Conservation (phyloP, 2,797 vertebrate species). For the Labeo calbasu region DNA sequence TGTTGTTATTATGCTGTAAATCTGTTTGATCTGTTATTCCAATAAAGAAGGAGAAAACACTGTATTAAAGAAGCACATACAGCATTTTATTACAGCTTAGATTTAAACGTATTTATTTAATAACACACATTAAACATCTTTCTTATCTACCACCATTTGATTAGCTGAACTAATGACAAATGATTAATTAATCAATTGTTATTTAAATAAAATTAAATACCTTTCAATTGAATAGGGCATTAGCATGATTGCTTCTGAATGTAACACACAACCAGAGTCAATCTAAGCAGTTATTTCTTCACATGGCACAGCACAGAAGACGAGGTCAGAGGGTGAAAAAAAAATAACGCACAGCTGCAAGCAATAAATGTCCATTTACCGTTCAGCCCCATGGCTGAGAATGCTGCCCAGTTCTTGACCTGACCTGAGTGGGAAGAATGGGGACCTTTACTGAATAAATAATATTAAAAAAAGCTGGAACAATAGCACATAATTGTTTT, state of each 20-base stretch:
- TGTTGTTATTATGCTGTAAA: not conserved
- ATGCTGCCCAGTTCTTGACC: not conserved
- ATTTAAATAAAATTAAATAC: not conserved
- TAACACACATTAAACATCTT: not conserved
- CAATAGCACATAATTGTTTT: constrained; percentile 3
- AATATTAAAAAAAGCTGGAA: constrained; percentile 7
- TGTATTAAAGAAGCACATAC: not conserved
- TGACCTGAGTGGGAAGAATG: constrained; percentile 5
- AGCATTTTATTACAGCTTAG: not conserved
- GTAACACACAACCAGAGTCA: not conserved
- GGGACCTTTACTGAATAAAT: constrained; percentile 14
- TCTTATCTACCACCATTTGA: not conserved
- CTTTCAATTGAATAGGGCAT: not conserved
- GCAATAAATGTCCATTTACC: constrained; percentile 29
- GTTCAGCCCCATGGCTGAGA: not conserved
- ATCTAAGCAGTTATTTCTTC: not conserved
- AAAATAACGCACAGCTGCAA: not conserved
- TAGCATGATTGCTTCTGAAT: not conserved
- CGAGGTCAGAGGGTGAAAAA: constrained; percentile 7
- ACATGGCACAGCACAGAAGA: constrained; percentile 2
- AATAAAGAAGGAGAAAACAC: not conserved
- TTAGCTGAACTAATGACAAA: not conserved
- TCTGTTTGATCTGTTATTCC: not conserved
- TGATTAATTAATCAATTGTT: not conserved
- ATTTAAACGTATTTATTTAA: not conserved